These are phyloP conservation scores for Orthosia cruda DNA, from an alignment of 2,888 invertebrate species.

Conservation along the genomic window DNA sequence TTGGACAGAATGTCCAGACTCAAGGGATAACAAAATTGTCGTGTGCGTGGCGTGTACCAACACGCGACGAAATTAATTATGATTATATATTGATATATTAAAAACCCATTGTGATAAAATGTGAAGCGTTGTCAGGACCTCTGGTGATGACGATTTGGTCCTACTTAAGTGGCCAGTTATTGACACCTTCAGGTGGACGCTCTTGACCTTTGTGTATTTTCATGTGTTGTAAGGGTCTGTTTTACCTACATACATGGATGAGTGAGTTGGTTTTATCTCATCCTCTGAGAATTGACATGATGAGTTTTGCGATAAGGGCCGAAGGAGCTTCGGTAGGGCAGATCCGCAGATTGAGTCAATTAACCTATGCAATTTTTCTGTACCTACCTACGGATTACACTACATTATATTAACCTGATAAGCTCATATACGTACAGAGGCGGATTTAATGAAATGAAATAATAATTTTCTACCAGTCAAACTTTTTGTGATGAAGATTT, in stretches of 20 bases:
- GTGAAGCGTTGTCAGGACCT: constrained; percentile 42
- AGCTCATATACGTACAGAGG: no score
- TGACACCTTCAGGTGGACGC: constrained; percentile 19
- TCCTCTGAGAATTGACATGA: not conserved
- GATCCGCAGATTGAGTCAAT: no score
- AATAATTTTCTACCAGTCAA: no score
- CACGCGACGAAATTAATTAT: constrained; percentile 63
- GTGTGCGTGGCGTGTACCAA: no score
- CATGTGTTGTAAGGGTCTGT: not conserved
- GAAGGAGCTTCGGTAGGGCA: no score
- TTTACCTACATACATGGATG: constrained; percentile 3
- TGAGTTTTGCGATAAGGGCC: not conserved
- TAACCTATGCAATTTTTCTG: no score
- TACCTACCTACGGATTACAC: no score
- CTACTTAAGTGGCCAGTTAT: constrained; percentile 26
- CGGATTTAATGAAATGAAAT: no score
- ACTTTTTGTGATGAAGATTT: no score
- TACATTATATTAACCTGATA: no score
- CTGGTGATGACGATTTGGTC: constrained; percentile 48
- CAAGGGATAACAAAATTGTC: constrained; percentile 57
- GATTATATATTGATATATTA: not conserved
- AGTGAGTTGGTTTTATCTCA: not conserved
- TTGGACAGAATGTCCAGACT: constrained; percentile 48
- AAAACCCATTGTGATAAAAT: constrained; percentile 36
- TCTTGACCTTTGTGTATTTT: constrained; percentile 30